phyloP scores from a whole-genome alignment of 2,797 vertebrate species.

The Gadopsis marmoratus region DNA sequence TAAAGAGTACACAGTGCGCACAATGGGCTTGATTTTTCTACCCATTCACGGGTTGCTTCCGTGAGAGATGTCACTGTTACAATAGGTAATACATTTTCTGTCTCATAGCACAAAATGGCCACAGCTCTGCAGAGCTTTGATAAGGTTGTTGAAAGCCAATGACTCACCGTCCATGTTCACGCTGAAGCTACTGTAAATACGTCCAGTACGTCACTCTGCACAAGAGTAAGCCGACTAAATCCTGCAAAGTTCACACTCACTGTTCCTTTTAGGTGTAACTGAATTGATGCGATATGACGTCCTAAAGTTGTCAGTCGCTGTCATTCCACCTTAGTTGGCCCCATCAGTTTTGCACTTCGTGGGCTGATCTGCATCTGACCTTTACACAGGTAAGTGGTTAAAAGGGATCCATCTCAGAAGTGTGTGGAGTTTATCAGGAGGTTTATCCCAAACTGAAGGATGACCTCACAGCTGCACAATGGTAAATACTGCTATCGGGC shows the following conservation, averaged over 20 bases:
- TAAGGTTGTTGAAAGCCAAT: slow-evolving; percentile 36
- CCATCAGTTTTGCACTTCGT: not conserved
- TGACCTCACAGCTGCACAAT: slow-evolving; percentile 12
- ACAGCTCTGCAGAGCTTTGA: slow-evolving; percentile 20
- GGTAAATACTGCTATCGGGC: not conserved
- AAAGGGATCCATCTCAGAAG: slow-evolving; percentile 19
- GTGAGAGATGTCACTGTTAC: slow-evolving; percentile 11
- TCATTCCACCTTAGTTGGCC: not conserved
- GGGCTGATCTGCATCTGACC: slow-evolving; percentile 10
- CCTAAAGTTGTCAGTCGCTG: not conserved
- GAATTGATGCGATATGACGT: not conserved
- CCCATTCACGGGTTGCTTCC: slow-evolving; percentile 11
- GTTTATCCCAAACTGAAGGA: slow-evolving; percentile 25
- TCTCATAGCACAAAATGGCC: slow-evolving; percentile 6
- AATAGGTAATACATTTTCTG: not conserved
- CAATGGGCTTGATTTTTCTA: not conserved
- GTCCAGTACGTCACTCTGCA: slow-evolving; percentile 12
- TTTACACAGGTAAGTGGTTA: slow-evolving; percentile 1
- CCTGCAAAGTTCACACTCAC: not conserved
- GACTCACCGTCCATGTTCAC: slow-evolving; percentile 20
- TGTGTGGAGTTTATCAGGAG: slow-evolving; percentile 35
- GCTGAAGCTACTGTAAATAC: not conserved
- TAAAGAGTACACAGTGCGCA: not conserved
- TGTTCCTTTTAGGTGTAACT: not conserved
- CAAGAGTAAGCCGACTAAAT: slow-evolving; percentile 3